Evolutionary conservation across 2,888 invertebrate genomes (phyloP).

Genomic region (Eustalomyia histrio): DNA sequence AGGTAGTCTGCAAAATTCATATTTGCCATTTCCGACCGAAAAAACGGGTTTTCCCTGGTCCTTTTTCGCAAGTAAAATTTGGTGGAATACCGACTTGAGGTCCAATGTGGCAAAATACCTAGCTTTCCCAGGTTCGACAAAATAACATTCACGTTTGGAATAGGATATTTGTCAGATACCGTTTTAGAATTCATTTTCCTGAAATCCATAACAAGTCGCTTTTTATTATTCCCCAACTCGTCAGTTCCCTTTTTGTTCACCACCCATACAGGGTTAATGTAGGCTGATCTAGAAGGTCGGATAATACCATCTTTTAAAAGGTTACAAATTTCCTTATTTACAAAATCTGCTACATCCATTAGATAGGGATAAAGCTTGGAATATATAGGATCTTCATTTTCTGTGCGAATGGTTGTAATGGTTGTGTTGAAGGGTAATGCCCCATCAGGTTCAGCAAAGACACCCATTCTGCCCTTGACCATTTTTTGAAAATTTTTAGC

Average conservation of each 20-base stretch:
- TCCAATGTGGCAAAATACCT: too few species aligned
- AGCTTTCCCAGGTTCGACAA: constrained; percentile 38
- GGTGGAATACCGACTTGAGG: too few species aligned
- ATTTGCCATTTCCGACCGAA: constrained; percentile 48
- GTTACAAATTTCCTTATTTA: too few species aligned
- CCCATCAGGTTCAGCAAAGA: constrained; percentile 44
- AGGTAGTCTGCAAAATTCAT: constrained; percentile 49
- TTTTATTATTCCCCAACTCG: constrained; percentile 22
- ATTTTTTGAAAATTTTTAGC: too few species aligned
- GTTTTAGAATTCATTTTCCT: constrained; percentile 4
- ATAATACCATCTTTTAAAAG: too few species aligned
- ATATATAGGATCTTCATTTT: constrained; percentile 33
- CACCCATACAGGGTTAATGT: too few species aligned
- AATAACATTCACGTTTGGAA: constrained; percentile 31
- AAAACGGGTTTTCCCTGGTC: neutral
- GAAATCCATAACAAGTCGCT: constrained; percentile 48
- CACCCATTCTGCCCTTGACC: neutral
- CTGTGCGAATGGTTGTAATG: constrained; percentile 42
- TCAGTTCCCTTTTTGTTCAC: constrained; percentile 53
- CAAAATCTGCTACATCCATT: too few species aligned
- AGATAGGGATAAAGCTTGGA: constrained; percentile 43
- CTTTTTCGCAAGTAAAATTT: too few species aligned
- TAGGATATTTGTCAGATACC: too few species aligned
- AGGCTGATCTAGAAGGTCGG: too few species aligned
- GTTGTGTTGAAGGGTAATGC: constrained; percentile 38